Percentiles rank a stretch among this genome's conserved stretches.
phyloP scores from a whole-genome alignment of 2,888 invertebrate species.

The Aproaerema taeniolella region DNA sequence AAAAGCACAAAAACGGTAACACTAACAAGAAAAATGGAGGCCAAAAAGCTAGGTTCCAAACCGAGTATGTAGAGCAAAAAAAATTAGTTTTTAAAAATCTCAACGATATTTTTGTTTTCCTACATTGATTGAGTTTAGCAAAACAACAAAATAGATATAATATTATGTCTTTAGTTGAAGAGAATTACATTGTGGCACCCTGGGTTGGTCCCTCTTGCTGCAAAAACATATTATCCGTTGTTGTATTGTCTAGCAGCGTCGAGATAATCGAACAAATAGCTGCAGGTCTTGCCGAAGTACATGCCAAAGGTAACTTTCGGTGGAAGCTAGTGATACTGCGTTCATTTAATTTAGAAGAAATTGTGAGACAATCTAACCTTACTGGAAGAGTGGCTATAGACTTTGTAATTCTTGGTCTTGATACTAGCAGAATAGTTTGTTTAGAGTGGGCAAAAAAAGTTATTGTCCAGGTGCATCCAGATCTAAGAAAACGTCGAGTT shows the following conservation, averaged over 20 bases:
- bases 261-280: constrained; percentile 57
- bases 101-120: neutral
- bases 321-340: constrained; percentile 59
- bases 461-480: constrained; percentile 57
- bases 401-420: constrained; percentile 58
- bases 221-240: constrained; percentile 51
- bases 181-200: constrained; percentile 45
- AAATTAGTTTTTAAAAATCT: neutral
- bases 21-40: neutral
- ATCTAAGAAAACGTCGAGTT: constrained; percentile 52
- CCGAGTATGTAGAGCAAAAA: neutral
- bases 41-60: neutral
- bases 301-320: constrained; percentile 42
- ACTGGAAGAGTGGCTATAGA: constrained; percentile 60
- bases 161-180: constrained; percentile 46
- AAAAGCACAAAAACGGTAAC: neutral
- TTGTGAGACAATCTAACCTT: constrained; percentile 43
- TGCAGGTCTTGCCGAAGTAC: constrained; percentile 49
- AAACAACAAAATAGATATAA: neutral
- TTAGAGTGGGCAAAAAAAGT: constrained; percentile 56
- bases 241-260: constrained; percentile 53
- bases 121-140: neutral
- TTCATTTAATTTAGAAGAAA: constrained; percentile 48
- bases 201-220: constrained; percentile 59
- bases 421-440: constrained; percentile 56